Base-by-base conservation (phyloP, 1,140 invertebrate species). In the Lucilia cuprina region DNA sequence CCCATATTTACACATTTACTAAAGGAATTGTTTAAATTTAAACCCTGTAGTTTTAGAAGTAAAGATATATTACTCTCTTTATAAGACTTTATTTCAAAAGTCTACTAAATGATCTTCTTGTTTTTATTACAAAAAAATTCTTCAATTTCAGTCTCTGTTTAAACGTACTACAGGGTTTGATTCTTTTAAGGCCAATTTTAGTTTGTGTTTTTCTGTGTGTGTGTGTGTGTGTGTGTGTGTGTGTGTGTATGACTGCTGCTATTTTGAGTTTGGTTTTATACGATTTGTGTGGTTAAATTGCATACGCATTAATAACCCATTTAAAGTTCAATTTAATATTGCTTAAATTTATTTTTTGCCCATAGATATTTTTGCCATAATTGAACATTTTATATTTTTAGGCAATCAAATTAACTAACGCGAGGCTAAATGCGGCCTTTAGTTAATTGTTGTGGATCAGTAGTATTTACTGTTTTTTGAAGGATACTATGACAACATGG, bases 271-370 rank as follows among this genome's bases (percentile, higher is more conserved):
- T 41, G 41, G 41, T 70, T 7, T 70, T 19, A 70, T 70, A 70
- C 65, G 65, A 70, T 70, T 70, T 70, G n/a, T 21, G 65, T 19
- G 65, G 65, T 70, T 25, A 21, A 70, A 70, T 70, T 70, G 9
- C 65, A 70, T 70, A 70, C 65, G 65, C 65, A 70, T 70, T 70
- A 70, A 70, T 70, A 70, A 70, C 65, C 65, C 65, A 70, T 70
- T 70, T 70, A 70, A 25, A 70, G 65, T 70, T 70, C n/a, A 70
- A 70, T 70, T 70, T 70, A 70, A 70, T 70, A 7, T 21, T 21
- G 65, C 19, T 70, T 21, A 70, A 70, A 17, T 55, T 55, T 55
- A n/a, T 55, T 55, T 55, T 55, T 13, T 13, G 13, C 50, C 50
- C 50, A 55, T 55, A 13, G 50, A 55, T 55, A 8, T 13, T 55